phyloP scores from a whole-genome alignment of 2,113 vertebrate species.

The Coptodon bakossiorum region DNA sequence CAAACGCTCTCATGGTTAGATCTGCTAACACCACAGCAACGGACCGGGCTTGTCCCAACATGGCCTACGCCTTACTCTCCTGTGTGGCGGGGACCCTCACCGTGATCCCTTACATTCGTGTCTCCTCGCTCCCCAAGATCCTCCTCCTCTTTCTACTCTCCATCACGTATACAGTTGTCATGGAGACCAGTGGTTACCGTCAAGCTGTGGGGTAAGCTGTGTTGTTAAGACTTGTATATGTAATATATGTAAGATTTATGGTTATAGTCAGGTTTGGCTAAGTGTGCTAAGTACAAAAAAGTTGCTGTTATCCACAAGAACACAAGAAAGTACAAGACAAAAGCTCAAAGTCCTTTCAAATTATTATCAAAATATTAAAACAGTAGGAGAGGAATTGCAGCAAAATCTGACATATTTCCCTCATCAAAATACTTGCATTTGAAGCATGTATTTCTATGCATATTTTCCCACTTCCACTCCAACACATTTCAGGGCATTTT shows the following conservation, averaged over 20 bases:
- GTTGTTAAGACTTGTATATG: not conserved
- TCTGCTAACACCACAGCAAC: constrained; percentile 66
- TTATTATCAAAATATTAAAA: not conserved
- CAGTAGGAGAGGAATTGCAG: not conserved
- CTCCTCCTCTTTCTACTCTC: constrained; percentile 86
- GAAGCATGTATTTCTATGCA: not conserved
- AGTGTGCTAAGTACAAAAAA: not conserved
- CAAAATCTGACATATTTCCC: not conserved
- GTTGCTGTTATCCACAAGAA: not conserved
- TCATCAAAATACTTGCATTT: not conserved
- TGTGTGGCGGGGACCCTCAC: constrained; percentile 89
- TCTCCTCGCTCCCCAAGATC: constrained; percentile 94
- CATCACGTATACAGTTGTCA: constrained; percentile 82
- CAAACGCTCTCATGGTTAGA: not conserved
- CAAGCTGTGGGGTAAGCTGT: constrained; percentile 78
- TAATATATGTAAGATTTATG: not conserved
- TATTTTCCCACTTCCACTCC: not conserved
- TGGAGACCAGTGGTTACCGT: constrained; percentile 90
- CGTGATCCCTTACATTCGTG: constrained; percentile 86
- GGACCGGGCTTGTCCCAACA: constrained; percentile 76
- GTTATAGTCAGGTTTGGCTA: not conserved
- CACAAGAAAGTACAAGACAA: not conserved
- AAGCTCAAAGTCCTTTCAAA: not conserved
- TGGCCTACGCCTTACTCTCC: constrained; percentile 86
- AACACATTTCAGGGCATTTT: not conserved